Conservation (phyloP, 53 echinoderm and acorn worm genomes). For the Temnopleurus reevesii region DNA sequence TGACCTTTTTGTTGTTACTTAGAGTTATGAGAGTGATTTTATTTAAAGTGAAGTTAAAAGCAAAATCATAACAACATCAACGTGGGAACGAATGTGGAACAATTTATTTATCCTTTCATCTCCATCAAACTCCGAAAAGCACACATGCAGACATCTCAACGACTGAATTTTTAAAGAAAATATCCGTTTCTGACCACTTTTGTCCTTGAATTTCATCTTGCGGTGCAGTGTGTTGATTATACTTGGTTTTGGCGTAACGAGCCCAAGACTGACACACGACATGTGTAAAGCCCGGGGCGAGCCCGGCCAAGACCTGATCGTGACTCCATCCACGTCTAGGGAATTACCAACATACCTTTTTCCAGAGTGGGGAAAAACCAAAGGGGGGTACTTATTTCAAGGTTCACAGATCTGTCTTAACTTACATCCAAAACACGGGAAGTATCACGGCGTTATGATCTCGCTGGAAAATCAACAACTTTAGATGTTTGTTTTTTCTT, state of each 20-base stretch:
- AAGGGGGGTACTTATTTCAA: conserved; percentile 33
- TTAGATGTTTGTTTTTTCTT: conserved; percentile 36
- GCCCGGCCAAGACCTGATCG: background rate
- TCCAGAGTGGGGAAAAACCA: background rate
- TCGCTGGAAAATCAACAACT: conserved; percentile 38
- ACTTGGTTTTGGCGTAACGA: conserved; percentile 23
- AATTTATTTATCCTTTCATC: background rate
- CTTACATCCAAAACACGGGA: conserved; percentile 36
- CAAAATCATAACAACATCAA: background rate
- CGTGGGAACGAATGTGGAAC: background rate
- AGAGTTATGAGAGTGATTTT: background rate
- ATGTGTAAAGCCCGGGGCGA: conserved; percentile 4
- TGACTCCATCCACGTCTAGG: conserved; percentile 24
- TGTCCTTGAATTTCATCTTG: conserved; percentile 11
- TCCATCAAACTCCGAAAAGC: background rate
- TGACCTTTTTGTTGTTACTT: background rate
- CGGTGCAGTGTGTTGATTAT: background rate
- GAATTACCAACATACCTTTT: conserved; percentile 17
- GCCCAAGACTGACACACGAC: conserved; percentile 10
- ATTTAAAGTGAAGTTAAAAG: background rate
- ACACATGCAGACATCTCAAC: background rate
- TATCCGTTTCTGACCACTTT: conserved; percentile 11
- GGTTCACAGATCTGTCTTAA: conserved; percentile 7
- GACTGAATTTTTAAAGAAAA: background rate
- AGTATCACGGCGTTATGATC: conserved; percentile 1